A percentile compares a stretch with the other conserved stretches of the same genome.
Conservation (phyloP, 2,797 vertebrate species). For the Sebastes nivosus region DNA sequence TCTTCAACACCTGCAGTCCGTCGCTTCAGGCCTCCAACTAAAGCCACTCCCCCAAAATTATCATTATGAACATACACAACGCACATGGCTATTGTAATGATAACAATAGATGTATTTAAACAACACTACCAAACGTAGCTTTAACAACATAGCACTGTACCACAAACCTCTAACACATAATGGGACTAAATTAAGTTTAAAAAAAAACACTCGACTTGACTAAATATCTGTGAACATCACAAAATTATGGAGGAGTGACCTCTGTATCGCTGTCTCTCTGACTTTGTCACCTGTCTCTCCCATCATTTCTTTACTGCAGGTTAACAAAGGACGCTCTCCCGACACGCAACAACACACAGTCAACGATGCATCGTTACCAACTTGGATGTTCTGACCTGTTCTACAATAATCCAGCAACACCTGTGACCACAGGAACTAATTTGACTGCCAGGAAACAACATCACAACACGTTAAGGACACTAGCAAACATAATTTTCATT, state of each 20-base stretch:
- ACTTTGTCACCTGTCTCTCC: constrained; percentile 20
- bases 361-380: neutral
- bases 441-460: constrained; percentile 2
- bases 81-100: too few species aligned
- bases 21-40: too few species aligned
- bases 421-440: neutral
- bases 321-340: constrained; percentile 25
- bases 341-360: neutral
- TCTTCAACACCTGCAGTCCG: too few species aligned
- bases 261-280: neutral
- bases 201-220: neutral
- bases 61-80: too few species aligned
- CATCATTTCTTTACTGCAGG: constrained; percentile 38
- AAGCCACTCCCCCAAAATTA: too few species aligned
- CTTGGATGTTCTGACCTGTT: constrained; percentile 5
- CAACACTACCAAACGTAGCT: too few species aligned
- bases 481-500: neutral
- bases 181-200: neutral
- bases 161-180: neutral
- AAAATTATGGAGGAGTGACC: neutral
- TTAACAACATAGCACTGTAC: too few species aligned
- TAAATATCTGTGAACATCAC: neutral
- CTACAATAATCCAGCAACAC: constrained; percentile 1
- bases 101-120: too few species aligned
- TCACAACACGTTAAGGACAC: neutral